Percentiles rank a stretch among this genome's conserved stretches.
Evolutionary conservation across 2,113 vertebrate species (phyloP).

Genomic region (Anhinga rufa): DNA sequence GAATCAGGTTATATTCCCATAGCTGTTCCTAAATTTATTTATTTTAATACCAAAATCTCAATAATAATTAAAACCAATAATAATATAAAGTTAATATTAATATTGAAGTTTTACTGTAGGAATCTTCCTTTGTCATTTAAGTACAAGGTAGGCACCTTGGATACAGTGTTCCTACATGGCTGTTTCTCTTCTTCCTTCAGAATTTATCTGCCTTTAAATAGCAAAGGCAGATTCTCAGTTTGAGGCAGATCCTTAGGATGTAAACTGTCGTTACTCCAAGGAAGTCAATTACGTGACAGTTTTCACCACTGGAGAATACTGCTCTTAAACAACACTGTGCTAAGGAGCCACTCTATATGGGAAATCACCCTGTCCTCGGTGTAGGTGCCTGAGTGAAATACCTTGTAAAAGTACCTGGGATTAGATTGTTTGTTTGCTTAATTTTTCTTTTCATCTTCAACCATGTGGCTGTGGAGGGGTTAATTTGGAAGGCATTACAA

Average conservation of each 20-base stretch:
- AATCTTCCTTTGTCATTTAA: background rate
- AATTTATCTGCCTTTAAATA: background rate
- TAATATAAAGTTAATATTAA: background rate
- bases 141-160: background rate
- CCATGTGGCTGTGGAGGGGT: background rate
- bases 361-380: background rate
- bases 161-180: background rate
- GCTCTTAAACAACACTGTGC: background rate
- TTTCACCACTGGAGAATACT: background rate
- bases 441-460: background rate
- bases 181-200: background rate
- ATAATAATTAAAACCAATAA: background rate
- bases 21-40: background rate
- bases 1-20: background rate
- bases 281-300: background rate
- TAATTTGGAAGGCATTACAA: constrained; percentile 8
- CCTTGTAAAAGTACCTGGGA: background rate
- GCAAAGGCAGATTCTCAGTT: background rate
- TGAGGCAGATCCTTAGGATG: background rate
- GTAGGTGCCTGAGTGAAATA: background rate
- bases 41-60: background rate
- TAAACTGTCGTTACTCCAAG: background rate
- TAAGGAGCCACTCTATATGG: background rate
- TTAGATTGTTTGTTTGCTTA: background rate
- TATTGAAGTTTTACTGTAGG: background rate